Evolutionary conservation across 2,888 invertebrate species (phyloP).

Genomic region (Caenorhabditis sinica): DNA sequence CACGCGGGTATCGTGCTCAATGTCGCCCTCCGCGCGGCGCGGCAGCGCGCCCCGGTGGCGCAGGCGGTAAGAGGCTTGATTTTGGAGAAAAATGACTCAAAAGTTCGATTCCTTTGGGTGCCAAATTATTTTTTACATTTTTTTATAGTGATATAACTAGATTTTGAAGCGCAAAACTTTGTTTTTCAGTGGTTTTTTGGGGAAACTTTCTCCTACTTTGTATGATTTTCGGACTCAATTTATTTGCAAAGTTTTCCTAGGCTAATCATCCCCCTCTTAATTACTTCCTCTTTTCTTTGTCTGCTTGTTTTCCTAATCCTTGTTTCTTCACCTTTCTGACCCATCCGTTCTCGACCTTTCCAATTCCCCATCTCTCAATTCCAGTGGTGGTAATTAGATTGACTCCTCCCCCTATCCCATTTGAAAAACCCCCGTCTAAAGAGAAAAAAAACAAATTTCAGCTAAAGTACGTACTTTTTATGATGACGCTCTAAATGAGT

Average conservation of each 20-base stretch:
- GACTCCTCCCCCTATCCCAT: neutral
- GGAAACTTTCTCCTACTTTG: no score
- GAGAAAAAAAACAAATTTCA: neutral
- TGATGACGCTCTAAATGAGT: neutral
- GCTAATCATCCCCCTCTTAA: no score
- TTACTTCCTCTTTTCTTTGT: no score
- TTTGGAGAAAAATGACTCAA: neutral
- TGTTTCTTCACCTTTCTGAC: neutral
- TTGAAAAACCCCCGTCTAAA: neutral
- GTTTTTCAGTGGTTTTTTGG: neutral
- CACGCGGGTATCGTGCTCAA: neutral
- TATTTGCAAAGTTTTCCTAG: no score
- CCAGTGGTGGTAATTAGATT: neutral
- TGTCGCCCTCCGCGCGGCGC: neutral
- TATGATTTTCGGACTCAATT: no score
- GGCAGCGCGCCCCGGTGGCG: neutral
- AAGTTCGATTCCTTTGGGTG: neutral
- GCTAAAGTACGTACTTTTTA: neutral
- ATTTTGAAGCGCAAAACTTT: no score
- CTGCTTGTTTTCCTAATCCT: neutral
- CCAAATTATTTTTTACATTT: neutral
- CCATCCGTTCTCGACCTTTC: neutral
- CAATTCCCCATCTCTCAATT: neutral
- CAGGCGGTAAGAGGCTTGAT: neutral
- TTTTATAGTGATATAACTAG: neutral